Conservation (phyloP, 2,797 vertebrate genomes). For the Tiaroga cobitis region DNA sequence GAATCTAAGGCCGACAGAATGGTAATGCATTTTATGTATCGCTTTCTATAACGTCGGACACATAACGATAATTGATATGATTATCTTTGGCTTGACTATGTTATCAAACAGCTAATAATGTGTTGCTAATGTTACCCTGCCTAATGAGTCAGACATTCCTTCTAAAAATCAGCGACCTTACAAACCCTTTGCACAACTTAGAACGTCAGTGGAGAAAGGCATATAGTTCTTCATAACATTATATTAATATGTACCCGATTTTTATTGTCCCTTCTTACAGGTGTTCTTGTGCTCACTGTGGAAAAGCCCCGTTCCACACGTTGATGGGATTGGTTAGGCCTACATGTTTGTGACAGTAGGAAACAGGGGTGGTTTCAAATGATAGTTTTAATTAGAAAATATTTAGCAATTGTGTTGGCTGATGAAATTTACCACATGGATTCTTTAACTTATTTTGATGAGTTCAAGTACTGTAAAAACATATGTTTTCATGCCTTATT, state of each 20-base stretch:
- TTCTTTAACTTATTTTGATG: no score
- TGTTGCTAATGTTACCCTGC: neutral
- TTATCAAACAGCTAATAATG: neutral
- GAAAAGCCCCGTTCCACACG: rapidly evolving
- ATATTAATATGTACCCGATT: neutral
- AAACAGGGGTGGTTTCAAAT: neutral
- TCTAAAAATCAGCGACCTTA: neutral
- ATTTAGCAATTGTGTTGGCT: no score
- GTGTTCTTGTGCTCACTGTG: no score
- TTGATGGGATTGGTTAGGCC: no score
- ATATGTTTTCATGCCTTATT: no score
- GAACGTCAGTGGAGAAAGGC: neutral
- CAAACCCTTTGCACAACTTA: neutral
- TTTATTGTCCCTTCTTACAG: neutral
- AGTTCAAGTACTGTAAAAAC: no score
- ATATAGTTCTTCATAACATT: neutral
- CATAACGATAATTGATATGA: neutral
- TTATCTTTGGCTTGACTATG: neutral
- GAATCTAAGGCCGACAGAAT: neutral
- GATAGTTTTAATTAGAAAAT: no score
- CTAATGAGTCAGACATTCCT: neutral
- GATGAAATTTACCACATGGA: no score
- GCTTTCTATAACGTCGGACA: neutral
- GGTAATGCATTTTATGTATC: neutral
- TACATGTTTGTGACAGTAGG: neutral